phyloP scores from a whole-genome alignment of 2,797 vertebrate genomes.

The Nasua narica region DNA sequence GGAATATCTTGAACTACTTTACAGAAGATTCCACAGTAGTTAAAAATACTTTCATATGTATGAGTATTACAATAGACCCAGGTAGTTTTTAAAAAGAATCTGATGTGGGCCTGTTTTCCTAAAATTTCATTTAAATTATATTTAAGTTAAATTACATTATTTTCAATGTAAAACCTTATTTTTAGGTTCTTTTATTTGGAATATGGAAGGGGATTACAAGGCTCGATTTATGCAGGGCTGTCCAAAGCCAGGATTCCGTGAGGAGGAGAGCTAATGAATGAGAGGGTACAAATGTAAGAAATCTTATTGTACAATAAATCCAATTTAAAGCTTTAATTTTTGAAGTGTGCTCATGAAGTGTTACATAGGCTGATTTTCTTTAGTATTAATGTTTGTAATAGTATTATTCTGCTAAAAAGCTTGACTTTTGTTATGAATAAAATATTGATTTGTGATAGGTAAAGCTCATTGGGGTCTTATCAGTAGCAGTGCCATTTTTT shows the following conservation, averaged over 20 bases:
- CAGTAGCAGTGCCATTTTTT: background rate
- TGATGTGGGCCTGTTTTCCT: background rate
- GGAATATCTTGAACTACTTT: background rate
- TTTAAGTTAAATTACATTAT: background rate
- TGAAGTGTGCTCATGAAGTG: background rate
- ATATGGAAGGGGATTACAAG: background rate
- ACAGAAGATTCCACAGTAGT: background rate
- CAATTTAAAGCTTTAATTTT: background rate
- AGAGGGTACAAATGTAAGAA: background rate
- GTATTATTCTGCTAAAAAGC: background rate
- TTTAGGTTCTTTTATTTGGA: background rate
- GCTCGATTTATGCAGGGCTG: background rate
- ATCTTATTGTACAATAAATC: background rate
- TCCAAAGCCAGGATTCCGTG: background rate
- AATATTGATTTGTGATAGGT: background rate
- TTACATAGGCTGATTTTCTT: background rate
- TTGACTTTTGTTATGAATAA: conserved; percentile 11
- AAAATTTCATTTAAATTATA: background rate
- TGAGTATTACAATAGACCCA: background rate
- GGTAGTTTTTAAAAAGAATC: background rate
- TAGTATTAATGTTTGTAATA: background rate
- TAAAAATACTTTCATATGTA: background rate
- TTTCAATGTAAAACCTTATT: background rate
- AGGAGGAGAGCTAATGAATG: background rate
- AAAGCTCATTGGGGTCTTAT: background rate